phyloP scores from a whole-genome alignment of 2,113 vertebrate species.

The Mobula birostris region DNA sequence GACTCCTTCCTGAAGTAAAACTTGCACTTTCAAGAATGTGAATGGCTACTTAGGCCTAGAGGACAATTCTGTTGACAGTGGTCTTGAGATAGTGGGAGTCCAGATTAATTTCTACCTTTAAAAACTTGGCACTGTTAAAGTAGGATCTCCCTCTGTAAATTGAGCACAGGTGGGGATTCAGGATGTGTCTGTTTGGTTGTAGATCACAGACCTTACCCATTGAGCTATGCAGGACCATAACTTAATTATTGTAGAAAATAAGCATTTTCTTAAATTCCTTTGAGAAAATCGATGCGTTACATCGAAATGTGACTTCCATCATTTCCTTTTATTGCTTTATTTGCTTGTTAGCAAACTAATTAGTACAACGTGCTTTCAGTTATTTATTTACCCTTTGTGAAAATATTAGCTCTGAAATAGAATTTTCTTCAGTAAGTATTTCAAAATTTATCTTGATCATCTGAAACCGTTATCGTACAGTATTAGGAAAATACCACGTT shows the following conservation, averaged over 20 bases:
- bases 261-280: not conserved
- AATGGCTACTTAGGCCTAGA: too few relatives aligned
- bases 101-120: not conserved
- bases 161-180: not conserved
- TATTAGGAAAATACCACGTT: not conserved
- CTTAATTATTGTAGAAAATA: not conserved
- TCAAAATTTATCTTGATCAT: not conserved
- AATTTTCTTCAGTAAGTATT: not conserved
- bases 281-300: not conserved
- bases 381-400: too few relatives aligned
- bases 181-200: not conserved
- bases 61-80: not conserved
- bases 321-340: not conserved
- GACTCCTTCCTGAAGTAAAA: too few relatives aligned
- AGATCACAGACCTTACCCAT: not conserved
- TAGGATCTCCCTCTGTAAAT: not conserved
- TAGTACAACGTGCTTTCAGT: too few relatives aligned
- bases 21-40: too few relatives aligned
- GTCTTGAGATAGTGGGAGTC: not conserved
- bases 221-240: not conserved
- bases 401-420: not conserved
- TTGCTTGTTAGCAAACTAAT: not conserved
- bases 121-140: not conserved
- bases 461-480: not conserved
- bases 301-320: not conserved